Conservation (phyloP, 1,140 invertebrate species). For the Drosophila albomicans region DNA sequence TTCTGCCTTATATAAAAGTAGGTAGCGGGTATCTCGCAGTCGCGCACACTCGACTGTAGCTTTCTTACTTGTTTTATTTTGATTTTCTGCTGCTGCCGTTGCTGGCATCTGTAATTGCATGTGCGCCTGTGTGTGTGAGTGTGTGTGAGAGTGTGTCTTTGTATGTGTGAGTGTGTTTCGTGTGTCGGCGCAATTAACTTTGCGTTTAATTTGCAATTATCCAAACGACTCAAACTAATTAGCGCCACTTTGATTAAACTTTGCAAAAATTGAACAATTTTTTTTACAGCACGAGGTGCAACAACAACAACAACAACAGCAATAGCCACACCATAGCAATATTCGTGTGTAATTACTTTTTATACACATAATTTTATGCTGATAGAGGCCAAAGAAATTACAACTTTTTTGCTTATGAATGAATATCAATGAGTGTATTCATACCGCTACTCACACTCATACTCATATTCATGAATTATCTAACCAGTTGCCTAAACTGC, state of each 20-base stretch:
- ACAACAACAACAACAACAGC: not conserved
- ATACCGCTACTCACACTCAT: slow-evolving; percentile 1
- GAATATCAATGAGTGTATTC: slow-evolving; percentile 21
- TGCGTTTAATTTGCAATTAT: slow-evolving; percentile 84
- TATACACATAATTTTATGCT: slow-evolving; percentile 3
- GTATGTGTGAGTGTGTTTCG: slow-evolving; percentile 57
- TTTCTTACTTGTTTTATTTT: slow-evolving; percentile 3
- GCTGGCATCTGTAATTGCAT: slow-evolving; percentile 58
- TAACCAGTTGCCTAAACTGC: slow-evolving; percentile 31
- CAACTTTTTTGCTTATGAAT: slow-evolving; percentile 28
- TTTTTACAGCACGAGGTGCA: slow-evolving; percentile 17
- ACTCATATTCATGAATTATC: slow-evolving; percentile 24
- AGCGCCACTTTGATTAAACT: slow-evolving; percentile 81
- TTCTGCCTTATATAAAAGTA: too few species aligned
- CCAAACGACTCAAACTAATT: slow-evolving; percentile 83
- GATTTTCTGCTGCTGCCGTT: slow-evolving; percentile 22
- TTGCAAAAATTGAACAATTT: slow-evolving; percentile 64
- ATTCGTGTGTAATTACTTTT: slow-evolving; percentile 28
- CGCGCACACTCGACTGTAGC: too few species aligned
- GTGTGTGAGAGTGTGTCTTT: slow-evolving; percentile 20
- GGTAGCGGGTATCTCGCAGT: too few species aligned
- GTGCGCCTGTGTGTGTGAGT: slow-evolving; percentile 27
- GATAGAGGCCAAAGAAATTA: slow-evolving; percentile 22
- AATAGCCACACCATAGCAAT: not conserved
- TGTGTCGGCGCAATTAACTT: slow-evolving; percentile 81